Conservation (phyloP, 2,797 vertebrate species). For the Odontamblyopus rebecca region DNA sequence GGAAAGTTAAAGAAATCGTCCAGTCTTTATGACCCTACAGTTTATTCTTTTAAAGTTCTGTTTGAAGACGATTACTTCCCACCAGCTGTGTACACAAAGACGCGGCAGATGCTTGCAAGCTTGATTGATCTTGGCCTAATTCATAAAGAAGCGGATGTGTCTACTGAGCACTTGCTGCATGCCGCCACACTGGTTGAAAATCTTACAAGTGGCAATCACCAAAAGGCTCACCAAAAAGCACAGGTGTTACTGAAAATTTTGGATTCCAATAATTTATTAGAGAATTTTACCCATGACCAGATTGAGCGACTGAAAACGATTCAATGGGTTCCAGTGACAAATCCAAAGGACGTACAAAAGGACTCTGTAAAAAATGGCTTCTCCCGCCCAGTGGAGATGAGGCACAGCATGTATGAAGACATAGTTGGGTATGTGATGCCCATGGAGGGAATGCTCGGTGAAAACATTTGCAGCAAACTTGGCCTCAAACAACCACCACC, state of each 20-base stretch:
- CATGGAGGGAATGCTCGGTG: conserved; percentile 64
- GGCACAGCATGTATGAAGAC: conserved; percentile 61
- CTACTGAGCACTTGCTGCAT: conserved; percentile 68
- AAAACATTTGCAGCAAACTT: conserved; percentile 65
- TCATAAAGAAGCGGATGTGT: conserved; percentile 66
- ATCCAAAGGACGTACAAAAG: conserved; percentile 23
- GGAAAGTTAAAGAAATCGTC: conserved; percentile 57
- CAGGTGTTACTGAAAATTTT: conserved; percentile 73
- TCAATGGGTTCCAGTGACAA: conserved; percentile 75
- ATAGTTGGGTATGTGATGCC: conserved; percentile 83
- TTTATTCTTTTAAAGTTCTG: conserved; percentile 70
- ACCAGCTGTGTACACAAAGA: conserved; percentile 60
- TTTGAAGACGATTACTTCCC: conserved; percentile 79
- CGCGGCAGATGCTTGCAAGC: conserved; percentile 64
- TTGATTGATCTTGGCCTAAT: conserved; percentile 77
- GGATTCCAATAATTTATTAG: conserved; percentile 70
- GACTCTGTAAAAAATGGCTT: conserved; percentile 31
- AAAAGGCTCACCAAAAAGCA: conserved; percentile 59
- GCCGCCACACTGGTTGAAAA: conserved; percentile 67
- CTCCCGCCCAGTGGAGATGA: conserved; percentile 70
- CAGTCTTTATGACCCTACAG: conserved; percentile 75
- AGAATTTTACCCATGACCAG: conserved; percentile 60
- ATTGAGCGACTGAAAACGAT: conserved; percentile 60
- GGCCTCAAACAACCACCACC: conserved; percentile 73
- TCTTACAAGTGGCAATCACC: conserved; percentile 30